Conservation (phyloP, 2,888 invertebrate species). For the Chloromyia formosa region DNA sequence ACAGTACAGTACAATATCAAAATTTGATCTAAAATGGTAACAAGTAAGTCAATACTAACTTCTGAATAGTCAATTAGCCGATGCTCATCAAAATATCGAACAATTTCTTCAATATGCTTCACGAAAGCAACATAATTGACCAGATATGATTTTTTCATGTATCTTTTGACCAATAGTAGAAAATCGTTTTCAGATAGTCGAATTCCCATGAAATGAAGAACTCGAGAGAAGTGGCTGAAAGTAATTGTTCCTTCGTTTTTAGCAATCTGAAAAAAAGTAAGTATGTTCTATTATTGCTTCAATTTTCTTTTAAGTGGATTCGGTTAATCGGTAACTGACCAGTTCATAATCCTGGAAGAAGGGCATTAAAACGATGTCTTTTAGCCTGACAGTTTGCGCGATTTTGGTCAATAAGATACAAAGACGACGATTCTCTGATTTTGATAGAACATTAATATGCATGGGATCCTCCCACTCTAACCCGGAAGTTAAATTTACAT, state of each 20-base stretch:
- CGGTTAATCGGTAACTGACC: constrained; percentile 51
- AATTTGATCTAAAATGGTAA: too few relatives aligned
- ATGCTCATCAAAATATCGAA: constrained; percentile 68
- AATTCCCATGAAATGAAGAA: constrained; percentile 76
- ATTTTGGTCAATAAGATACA: constrained; percentile 78
- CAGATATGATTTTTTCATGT: constrained; percentile 78
- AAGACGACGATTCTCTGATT: constrained; percentile 73
- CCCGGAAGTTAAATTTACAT: constrained; percentile 60
- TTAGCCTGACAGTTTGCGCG: constrained; percentile 67
- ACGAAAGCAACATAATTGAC: constrained; percentile 82
- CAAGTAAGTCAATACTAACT: constrained; percentile 64
- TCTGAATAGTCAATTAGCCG: constrained; percentile 65
- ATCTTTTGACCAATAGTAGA: constrained; percentile 76
- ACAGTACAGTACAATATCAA: too few relatives aligned
- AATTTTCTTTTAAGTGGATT: not conserved
- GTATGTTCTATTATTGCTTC: not conserved
- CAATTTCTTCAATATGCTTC: constrained; percentile 72
- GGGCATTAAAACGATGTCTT: constrained; percentile 73
- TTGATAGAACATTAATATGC: constrained; percentile 72
- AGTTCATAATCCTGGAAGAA: constrained; percentile 67
- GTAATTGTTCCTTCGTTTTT: constrained; percentile 80
- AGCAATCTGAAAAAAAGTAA: constrained; percentile 74
- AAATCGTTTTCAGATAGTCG: constrained; percentile 77
- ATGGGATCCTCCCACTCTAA: constrained; percentile 76
- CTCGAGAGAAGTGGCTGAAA: constrained; percentile 78